Conservation (phyloP, 2,888 invertebrate genomes). For the Sisyra terminalis region DNA sequence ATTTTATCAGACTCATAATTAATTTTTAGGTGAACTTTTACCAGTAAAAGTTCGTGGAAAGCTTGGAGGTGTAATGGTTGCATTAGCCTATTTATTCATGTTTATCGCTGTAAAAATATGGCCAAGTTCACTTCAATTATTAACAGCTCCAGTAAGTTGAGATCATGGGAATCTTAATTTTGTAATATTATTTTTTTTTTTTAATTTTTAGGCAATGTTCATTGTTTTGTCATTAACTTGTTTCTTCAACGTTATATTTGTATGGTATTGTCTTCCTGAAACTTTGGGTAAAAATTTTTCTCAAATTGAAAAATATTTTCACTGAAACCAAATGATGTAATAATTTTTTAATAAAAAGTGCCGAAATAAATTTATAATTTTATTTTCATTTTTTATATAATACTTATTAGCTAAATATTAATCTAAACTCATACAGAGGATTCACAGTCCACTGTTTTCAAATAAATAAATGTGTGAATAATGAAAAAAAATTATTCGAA, state of each 20-base stretch:
- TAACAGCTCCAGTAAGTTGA: not conserved
- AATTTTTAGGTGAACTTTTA: conserved; percentile 26
- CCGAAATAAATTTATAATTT: conserved; percentile 17
- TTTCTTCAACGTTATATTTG: conserved; percentile 26
- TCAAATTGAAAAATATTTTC: conserved; percentile 34
- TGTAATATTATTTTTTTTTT: not conserved
- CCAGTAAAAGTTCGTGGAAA: conserved; percentile 33
- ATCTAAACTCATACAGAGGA: conserved; percentile 9
- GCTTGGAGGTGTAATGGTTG: conserved; percentile 32
- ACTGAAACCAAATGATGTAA: not conserved
- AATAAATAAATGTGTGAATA: conserved; percentile 3
- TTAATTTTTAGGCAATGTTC: conserved; percentile 24
- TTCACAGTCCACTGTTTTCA: conserved; percentile 6
- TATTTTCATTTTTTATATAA: conserved; percentile 23
- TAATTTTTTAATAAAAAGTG: too few species aligned
- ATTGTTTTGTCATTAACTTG: conserved; percentile 29
- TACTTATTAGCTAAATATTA: conserved; percentile 23
- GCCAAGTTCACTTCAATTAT: conserved; percentile 23
- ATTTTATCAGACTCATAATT: not conserved
- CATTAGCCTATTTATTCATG: conserved; percentile 35
- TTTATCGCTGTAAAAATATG: conserved; percentile 33
- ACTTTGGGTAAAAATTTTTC: conserved; percentile 35
- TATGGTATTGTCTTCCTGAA: conserved; percentile 36
- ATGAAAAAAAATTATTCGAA: not conserved
- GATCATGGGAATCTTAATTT: not conserved